These are phyloP conservation scores for Dreissena polymorpha DNA, from an alignment of 1,140 invertebrate species.

Conservation along the genomic window DNA sequence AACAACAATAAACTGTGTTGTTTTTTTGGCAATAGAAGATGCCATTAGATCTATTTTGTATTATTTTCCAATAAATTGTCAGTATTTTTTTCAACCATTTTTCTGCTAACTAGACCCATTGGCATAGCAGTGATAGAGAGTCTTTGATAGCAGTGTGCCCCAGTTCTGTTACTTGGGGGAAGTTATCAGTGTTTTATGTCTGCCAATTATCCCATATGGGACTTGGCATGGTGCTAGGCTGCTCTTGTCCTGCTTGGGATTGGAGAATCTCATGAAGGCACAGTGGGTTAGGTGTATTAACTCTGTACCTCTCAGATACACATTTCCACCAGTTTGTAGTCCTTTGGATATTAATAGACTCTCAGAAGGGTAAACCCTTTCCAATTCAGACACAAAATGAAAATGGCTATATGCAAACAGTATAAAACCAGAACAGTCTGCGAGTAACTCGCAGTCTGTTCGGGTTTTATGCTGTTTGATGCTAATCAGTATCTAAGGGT, in stretches of 20 bases:
- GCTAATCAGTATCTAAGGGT: too few relatives aligned
- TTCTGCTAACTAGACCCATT: neutral
- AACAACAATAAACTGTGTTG: neutral
- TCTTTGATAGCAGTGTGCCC: neutral
- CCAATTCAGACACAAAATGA: too few relatives aligned
- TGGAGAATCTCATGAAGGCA: neutral
- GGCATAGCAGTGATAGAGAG: neutral
- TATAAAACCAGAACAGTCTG: too few relatives aligned
- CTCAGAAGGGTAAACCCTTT: too few relatives aligned
- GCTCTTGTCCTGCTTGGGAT: neutral
- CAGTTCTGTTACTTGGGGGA: neutral
- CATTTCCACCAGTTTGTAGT: neutral
- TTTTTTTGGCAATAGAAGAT: constrained; percentile 8
- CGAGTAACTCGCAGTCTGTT: too few relatives aligned
- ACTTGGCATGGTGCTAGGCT: neutral
- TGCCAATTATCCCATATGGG: neutral
- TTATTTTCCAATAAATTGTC: constrained; percentile 1
- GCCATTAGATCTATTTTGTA: neutral
- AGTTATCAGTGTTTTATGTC: constrained; percentile 2
- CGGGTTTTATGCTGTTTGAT: too few relatives aligned
- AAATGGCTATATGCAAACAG: too few relatives aligned
- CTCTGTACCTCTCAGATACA: neutral
- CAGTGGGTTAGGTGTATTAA: neutral
- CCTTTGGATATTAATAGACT: neutral
- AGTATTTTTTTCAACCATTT: neutral